phyloP scores from a whole-genome alignment of 2,888 invertebrate genomes.

The Lamproptera curius region DNA sequence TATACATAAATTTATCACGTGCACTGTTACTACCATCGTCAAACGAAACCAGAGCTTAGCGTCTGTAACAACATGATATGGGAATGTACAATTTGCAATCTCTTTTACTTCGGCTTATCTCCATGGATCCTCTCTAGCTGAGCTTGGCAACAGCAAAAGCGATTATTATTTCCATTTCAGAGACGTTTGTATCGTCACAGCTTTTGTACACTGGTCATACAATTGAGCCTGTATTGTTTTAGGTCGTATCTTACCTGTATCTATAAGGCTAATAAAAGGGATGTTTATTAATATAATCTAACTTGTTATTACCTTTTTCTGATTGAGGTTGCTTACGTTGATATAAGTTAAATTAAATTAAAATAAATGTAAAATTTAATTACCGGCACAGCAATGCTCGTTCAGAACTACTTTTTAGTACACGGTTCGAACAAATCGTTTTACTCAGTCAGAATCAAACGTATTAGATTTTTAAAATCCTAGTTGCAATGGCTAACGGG shows the following conservation, averaged over 20 bases:
- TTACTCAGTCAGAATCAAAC: constrained; percentile 1
- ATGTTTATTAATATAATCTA: constrained; percentile 8
- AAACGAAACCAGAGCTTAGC: constrained; percentile 35
- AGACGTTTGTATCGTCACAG: constrained; percentile 9
- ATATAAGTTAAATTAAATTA: too few species aligned
- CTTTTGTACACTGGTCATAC: not conserved
- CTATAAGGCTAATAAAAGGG: not conserved
- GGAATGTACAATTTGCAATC: constrained; percentile 50
- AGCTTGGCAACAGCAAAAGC: constrained; percentile 28
- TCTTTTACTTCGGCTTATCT: constrained; percentile 47
- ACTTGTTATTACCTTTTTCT: too few species aligned
- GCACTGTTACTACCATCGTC: constrained; percentile 28
- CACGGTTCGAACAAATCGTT: not conserved
- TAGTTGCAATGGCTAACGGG: constrained; percentile 27
- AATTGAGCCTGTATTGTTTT: not conserved
- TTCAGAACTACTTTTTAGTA: too few species aligned
- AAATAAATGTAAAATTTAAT: not conserved
- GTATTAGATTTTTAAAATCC: constrained; percentile 23
- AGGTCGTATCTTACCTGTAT: not conserved
- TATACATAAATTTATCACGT: constrained; percentile 28
- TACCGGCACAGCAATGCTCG: not conserved
- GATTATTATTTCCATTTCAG: constrained; percentile 47
- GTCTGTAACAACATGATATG: constrained; percentile 63
- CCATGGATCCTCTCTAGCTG: constrained; percentile 36
- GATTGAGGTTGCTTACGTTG: too few species aligned